Evolutionary conservation across 2,888 invertebrate genomes (phyloP), one percentile per base, ranked within the genome.

Genomic region (Acleris laterana): DNA sequence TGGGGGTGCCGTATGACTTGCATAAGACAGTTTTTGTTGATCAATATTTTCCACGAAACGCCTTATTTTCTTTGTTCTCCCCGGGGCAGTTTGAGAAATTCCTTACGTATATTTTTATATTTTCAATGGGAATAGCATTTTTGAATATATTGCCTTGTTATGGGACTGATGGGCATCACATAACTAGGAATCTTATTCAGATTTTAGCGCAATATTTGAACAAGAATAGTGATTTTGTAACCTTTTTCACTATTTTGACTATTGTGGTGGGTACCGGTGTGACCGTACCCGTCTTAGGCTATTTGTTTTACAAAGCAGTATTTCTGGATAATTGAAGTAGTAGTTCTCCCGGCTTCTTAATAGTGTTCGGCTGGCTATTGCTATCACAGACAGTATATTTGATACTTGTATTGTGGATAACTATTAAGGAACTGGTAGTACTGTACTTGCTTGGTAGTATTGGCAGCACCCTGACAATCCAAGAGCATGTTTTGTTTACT

Each of bases 131-230:
- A 0, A 93, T 99, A 77, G 98, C 96, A 11, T 93, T 99, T 71
- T 90, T 99, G 32, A 99, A 99, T 92, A 95, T 98, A 7, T 94
- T 99, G 68, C 99, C 99, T 0, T 98, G 98, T 84, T 96, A 97
- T 82, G 97, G 96, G 69, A 95, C 98, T 81, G 99, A 99, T 87
- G 99, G 99, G 0, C 97, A 99, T 81, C 96, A 97, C 84, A 98
- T 99, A 75, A 94, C 96, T 53, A 94, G 95, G 77, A 94, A 95
- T 70, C 86, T 97, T 58, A 94, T 95, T 68, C 94, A 95, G 82
- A 88, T 94, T 71, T 84, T 95, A 87, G 79, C 94, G 85, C 85
- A 94, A 93, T 82, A 93, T 91, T 78, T 93, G 85, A 83, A 94
- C 94, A 78, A 95, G 93, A 82, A 93, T 96, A 79, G 95, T 69